A percentile compares a stretch with the other conserved stretches of the same genome.
Evolutionary conservation across 92 coral and sea anemone genomes (phyloP).

Genomic region (Epizoanthus scotinus): DNA sequence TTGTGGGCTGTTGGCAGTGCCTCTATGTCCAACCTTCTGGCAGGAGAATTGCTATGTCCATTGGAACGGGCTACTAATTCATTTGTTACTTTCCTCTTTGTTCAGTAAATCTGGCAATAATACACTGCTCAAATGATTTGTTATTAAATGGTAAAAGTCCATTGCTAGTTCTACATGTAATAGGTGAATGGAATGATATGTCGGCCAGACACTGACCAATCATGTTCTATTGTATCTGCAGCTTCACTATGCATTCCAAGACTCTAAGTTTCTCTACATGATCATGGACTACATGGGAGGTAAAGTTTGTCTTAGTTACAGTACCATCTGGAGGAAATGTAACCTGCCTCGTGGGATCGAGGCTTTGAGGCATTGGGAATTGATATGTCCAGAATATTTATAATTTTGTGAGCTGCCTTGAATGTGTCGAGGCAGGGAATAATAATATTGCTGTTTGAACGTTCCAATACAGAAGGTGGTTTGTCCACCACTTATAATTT

Average conservation of each 20-base stretch:
- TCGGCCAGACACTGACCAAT: not conserved
- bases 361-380: no score
- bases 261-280: constrained; percentile 95
- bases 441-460: no score
- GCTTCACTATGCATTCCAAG: constrained; percentile 99
- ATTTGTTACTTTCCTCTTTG: no score
- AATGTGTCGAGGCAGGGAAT: no score
- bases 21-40: no score
- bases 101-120: no score
- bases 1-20: not conserved
- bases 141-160: not conserved
- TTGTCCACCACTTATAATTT: no score
- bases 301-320: not conserved
- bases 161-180: not conserved
- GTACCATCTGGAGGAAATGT: not conserved
- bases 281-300: constrained; percentile 99
- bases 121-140: not conserved
- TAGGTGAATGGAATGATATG: not conserved
- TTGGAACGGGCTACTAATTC: no score
- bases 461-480: no score
- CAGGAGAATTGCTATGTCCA: no score
- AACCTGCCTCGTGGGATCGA: not conserved
- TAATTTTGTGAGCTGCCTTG: no score
- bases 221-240: constrained; percentile 25
- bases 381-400: no score